A percentile compares a stretch with the other conserved stretches of the same genome.
Conservation (phyloP, 1,140 invertebrate genomes). For the Ceratina calcarata region DNA sequence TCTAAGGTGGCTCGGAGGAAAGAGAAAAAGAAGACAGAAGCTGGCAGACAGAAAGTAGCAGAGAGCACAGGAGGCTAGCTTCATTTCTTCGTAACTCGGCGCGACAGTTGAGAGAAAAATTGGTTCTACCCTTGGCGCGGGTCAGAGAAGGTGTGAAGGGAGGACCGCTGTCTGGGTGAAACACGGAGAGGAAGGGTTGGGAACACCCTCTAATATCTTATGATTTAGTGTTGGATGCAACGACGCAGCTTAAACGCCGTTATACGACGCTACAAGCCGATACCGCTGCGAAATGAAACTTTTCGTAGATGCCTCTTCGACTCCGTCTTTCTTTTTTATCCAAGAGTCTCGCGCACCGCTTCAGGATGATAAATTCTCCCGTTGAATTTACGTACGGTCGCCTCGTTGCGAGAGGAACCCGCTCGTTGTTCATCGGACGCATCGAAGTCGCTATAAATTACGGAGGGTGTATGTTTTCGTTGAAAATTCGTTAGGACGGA, state of each 20-base stretch:
- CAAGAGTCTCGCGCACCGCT: neutral
- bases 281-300: slow-evolving; percentile 76
- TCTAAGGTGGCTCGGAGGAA: slow-evolving; percentile 5
- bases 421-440: neutral
- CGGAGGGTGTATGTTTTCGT: slow-evolving; percentile 11
- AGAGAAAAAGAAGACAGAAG: slow-evolving; percentile 47
- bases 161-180: slow-evolving; percentile 37
- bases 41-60: slow-evolving; percentile 58
- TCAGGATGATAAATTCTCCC: slow-evolving; percentile 26
- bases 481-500: slow-evolving; percentile 55
- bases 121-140: slow-evolving; percentile 65
- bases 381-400: slow-evolving; percentile 18
- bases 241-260: slow-evolving; percentile 70
- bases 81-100: slow-evolving; percentile 74
- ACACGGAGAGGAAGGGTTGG: slow-evolving; percentile 29
- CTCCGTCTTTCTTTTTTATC: slow-evolving; percentile 39
- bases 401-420: neutral
- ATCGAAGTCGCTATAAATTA: neutral
- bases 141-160: slow-evolving; percentile 61
- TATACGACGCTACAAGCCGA: slow-evolving; percentile 63
- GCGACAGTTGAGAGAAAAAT: slow-evolving; percentile 76
- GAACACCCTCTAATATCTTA: slow-evolving; percentile 75
- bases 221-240: slow-evolving; percentile 78
- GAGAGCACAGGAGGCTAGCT: slow-evolving; percentile 58
- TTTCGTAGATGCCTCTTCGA: slow-evolving; percentile 46